A percentile compares a stretch with the other conserved stretches of the same genome.
Evolutionary conservation across 2,888 invertebrate genomes (phyloP).

Genomic region (Mesorhabditis spiculigera): DNA sequence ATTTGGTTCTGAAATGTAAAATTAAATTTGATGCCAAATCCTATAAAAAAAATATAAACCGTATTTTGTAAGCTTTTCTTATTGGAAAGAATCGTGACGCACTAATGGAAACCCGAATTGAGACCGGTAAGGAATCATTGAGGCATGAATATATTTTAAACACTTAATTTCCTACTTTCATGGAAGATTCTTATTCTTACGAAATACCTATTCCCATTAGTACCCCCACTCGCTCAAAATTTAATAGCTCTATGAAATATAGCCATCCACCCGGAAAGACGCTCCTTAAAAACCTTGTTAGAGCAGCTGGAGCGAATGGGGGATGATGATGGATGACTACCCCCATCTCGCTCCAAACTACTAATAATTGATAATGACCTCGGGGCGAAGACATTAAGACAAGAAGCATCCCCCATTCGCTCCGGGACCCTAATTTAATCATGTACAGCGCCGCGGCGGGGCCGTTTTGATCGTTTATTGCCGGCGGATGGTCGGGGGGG

Average conservation of each 20-base stretch:
- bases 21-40: slow-evolving; percentile 4
- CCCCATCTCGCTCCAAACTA: background rate
- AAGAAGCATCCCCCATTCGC: background rate
- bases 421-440: background rate
- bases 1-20: slow-evolving; percentile 78
- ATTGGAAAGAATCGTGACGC: background rate
- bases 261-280: too few species aligned
- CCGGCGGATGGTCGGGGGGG: background rate
- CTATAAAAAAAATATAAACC: background rate
- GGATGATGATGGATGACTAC: background rate
- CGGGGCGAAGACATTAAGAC: too few species aligned
- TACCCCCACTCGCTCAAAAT: too few species aligned
- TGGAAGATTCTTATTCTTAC: too few species aligned
- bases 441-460: too few species aligned
- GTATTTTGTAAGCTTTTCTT: background rate
- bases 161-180: too few species aligned
- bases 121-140: background rate
- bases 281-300: too few species aligned
- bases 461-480: slow-evolving; percentile 1
- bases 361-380: background rate
- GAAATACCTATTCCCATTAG: too few species aligned
- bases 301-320: background rate
- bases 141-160: too few species aligned
- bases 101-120: background rate
- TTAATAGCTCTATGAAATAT: too few species aligned